A percentile compares a stretch with the other conserved stretches of the same genome.
These are phyloP conservation scores for Nephrocerus scutellatus DNA, from an alignment of 2,888 invertebrate genomes.

Conservation along the genomic window DNA sequence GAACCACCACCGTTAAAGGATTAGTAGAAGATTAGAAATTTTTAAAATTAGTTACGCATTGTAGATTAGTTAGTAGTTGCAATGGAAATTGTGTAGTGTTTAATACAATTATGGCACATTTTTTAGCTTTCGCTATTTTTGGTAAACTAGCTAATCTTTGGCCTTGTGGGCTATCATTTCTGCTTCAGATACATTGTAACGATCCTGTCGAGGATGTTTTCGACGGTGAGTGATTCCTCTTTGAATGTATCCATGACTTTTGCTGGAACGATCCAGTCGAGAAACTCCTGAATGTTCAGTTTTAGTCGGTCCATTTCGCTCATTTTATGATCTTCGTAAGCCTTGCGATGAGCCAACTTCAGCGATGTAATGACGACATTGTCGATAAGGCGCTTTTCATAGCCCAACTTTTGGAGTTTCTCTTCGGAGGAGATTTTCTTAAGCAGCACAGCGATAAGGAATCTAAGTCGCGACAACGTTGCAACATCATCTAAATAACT, in stretches of 20 bases:
- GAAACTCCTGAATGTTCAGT: slow-evolving; percentile 67
- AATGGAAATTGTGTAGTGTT: no score
- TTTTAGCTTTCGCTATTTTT: no score
- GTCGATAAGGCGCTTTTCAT: slow-evolving; percentile 67
- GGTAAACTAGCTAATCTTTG: no score
- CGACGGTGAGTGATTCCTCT: slow-evolving; percentile 66
- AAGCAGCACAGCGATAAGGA: slow-evolving; percentile 70
- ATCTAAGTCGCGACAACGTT: slow-evolving; percentile 67
- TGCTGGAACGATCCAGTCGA: slow-evolving; percentile 75
- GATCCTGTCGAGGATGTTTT: slow-evolving; percentile 63
- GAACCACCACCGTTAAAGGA: no score
- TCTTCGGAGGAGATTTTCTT: slow-evolving; percentile 78
- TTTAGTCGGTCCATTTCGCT: slow-evolving; percentile 59
- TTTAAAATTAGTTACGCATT: no score
- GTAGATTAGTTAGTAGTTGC: no score
- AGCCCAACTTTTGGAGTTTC: slow-evolving; percentile 68
- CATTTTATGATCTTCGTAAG: slow-evolving; percentile 55
- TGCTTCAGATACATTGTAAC: slow-evolving; percentile 42
- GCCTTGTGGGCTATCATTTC: no score
- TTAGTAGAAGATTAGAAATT: no score
- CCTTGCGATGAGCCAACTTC: slow-evolving; percentile 63
- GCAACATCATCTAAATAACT: slow-evolving; percentile 35
- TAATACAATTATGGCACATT: no score
- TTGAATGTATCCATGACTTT: slow-evolving; percentile 69
- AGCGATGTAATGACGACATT: slow-evolving; percentile 73